Conservation (phyloP, 2,113 vertebrate genomes). For the Aspiorhynchus laticeps region DNA sequence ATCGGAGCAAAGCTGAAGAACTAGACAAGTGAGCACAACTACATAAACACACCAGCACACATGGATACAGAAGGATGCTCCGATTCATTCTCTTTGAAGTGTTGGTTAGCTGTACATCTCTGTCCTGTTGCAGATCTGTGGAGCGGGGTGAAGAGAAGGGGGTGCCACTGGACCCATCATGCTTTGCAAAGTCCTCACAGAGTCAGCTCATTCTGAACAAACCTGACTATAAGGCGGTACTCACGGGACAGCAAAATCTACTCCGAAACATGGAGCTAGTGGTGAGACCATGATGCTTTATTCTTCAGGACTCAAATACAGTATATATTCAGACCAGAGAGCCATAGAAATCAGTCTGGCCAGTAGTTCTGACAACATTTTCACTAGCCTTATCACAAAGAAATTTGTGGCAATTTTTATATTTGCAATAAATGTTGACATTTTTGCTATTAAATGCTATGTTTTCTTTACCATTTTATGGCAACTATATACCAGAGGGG, state of each 20-base stretch:
- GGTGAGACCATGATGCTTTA: slow-evolving; percentile 59
- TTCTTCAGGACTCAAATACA: neutral
- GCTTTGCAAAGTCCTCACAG: slow-evolving; percentile 72
- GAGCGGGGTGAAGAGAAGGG: slow-evolving; percentile 64
- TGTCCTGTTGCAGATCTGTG: slow-evolving; percentile 65
- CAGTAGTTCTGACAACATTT: neutral
- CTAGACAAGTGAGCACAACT: slow-evolving; percentile 67
- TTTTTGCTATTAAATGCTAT: neutral
- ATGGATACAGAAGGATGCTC: neutral
- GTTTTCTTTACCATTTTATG: neutral
- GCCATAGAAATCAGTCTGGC: neutral
- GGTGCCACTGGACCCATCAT: slow-evolving; percentile 60
- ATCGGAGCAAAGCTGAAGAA: slow-evolving; percentile 69
- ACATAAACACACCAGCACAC: neutral
- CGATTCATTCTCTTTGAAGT: neutral
- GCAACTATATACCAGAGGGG: neutral
- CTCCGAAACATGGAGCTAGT: slow-evolving; percentile 70
- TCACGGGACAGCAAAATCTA: slow-evolving; percentile 65
- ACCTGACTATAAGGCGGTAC: slow-evolving; percentile 72
- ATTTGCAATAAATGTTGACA: neutral
- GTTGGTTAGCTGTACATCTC: neutral
- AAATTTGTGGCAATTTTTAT: neutral
- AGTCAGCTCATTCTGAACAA: slow-evolving; percentile 71
- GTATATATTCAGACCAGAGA: neutral
- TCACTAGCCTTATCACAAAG: neutral